phyloP scores from a whole-genome alignment of 37 sponge, comb jelly and placozoan genomes.

The Spongilla lacustris region DNA sequence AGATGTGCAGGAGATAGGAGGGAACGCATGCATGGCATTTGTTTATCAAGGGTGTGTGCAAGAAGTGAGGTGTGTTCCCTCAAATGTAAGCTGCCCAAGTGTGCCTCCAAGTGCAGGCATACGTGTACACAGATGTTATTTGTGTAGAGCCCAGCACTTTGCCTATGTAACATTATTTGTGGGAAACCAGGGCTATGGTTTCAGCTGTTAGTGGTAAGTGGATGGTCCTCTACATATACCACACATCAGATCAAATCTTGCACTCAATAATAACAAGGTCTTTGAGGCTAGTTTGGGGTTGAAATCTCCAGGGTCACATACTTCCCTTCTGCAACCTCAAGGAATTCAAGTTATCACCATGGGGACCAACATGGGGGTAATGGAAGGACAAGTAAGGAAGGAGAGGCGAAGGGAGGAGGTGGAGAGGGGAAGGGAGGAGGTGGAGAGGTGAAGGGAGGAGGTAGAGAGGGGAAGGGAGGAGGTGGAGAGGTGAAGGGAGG shows the following conservation, averaged over 20 bases:
- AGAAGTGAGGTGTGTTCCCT: too few relatives aligned
- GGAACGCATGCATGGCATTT: too few relatives aligned
- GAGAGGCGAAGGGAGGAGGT: not conserved
- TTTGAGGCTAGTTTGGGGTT: not conserved
- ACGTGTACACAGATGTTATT: conserved; percentile 6
- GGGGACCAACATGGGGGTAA: not conserved
- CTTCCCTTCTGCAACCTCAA: not conserved
- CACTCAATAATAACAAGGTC: not conserved
- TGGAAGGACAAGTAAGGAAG: too few relatives aligned
- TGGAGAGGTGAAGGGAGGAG: not conserved
- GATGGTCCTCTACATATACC: not conserved
- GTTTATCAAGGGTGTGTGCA: conserved; percentile 6
- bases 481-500: not conserved
- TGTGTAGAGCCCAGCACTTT: not conserved
- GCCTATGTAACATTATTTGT: not conserved
- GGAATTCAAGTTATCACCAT: not conserved
- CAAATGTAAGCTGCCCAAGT: too few relatives aligned
- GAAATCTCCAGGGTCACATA: not conserved
- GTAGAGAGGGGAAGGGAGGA: not conserved
- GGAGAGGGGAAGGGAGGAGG: not conserved
- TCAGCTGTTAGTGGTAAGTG: conserved; percentile 1
- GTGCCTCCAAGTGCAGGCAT: too few relatives aligned
- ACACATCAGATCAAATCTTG: not conserved
- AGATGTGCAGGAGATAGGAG: too few relatives aligned
- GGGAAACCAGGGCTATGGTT: not conserved